Evolutionary conservation across 1,140 invertebrate species (phyloP).

Genomic region (Pseudomyrmex dendroicus): DNA sequence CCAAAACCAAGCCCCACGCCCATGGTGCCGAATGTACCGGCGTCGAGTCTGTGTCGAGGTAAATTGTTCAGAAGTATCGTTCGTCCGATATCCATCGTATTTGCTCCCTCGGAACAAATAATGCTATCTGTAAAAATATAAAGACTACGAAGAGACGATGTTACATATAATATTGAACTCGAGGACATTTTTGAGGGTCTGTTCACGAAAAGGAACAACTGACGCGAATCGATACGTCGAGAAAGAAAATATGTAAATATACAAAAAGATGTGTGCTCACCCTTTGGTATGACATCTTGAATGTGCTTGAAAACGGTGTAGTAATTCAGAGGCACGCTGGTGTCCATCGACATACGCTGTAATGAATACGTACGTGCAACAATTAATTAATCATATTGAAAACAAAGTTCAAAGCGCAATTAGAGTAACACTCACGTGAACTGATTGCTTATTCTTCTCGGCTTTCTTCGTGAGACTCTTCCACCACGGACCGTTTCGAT

Average conservation of each 20-base stretch:
- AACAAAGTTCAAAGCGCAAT: neutral
- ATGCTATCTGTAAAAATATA: conserved; percentile 88
- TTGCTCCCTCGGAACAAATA: conserved; percentile 98
- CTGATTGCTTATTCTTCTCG: conserved; percentile 85
- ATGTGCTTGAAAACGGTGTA: conserved; percentile 95
- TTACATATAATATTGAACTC: too few relatives aligned
- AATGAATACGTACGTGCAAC: neutral
- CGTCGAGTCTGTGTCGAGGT: conserved; percentile 94
- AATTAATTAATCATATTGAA: conserved; percentile 24
- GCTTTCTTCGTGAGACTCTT: conserved; percentile 85
- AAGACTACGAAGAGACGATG: too few relatives aligned
- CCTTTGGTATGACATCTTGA: conserved; percentile 89
- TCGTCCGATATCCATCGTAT: conserved; percentile 99
- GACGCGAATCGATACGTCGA: too few relatives aligned
- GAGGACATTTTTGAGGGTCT: too few relatives aligned
- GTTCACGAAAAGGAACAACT: too few relatives aligned
- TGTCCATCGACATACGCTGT: conserved; percentile 88
- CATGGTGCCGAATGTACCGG: conserved; percentile 98
- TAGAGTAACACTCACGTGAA: conserved; percentile 81
- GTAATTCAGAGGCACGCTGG: conserved; percentile 94
- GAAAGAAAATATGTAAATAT: neutral
- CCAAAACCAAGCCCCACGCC: conserved; percentile 97
- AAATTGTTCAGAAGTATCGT: conserved; percentile 93
- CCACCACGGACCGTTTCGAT: conserved; percentile 87
- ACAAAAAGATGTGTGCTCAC: conserved; percentile 71